phyloP scores from a whole-genome alignment of 2,797 vertebrate genomes.

The Malurus leucopterus region DNA sequence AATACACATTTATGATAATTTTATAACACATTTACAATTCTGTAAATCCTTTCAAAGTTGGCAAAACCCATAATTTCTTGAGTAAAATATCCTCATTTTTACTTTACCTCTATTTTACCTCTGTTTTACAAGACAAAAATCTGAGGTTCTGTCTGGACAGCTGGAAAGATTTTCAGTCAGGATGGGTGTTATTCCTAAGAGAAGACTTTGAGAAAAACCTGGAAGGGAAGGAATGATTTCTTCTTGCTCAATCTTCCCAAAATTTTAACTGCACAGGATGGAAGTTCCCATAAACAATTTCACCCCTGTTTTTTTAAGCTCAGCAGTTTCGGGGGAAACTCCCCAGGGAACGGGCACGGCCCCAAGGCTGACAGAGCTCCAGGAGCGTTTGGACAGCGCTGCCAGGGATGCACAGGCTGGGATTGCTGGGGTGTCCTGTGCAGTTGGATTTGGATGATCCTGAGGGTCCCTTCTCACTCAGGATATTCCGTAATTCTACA shows the following conservation, averaged over 20 bases:
- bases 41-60: background rate
- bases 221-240: background rate
- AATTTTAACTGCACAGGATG: background rate
- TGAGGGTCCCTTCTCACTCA: too few species aligned
- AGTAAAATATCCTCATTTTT: background rate
- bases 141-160: background rate
- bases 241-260: background rate
- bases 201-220: background rate
- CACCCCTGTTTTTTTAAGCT: background rate
- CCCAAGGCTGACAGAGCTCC: background rate
- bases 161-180: background rate
- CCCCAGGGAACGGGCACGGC: background rate
- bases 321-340: background rate
- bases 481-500: background rate
- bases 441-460: background rate
- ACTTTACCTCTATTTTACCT: background rate
- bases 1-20: background rate
- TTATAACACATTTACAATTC: background rate
- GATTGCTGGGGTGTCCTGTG: background rate
- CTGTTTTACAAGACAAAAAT: background rate
- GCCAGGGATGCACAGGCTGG: background rate
- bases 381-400: accelerated
- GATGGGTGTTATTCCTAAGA: background rate
- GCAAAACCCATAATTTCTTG: background rate
- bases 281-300: background rate